Evolutionary conservation across 2,797 vertebrate species (phyloP), one percentile per base, ranked within the genome.

Genomic region (Diceros bicornis): DNA sequence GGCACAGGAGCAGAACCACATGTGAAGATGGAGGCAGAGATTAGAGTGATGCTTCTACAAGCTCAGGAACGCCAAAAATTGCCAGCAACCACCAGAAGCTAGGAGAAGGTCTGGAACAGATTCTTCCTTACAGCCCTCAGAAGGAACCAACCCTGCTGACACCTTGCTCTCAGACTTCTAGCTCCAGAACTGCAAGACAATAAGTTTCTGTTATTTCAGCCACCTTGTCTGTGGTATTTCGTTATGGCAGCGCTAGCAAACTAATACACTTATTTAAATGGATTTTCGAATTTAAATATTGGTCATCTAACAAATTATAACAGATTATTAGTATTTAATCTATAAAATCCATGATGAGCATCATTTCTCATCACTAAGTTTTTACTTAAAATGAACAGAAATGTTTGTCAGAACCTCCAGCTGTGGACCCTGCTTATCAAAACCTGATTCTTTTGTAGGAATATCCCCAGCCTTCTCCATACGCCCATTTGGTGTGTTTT

Each of bases 61-160:
- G 12, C 17, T 21, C 27, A 9, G n/a, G 61, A 18, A 17, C 0
- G 1, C 37, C 13, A 27, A 10, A 9, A 32, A 37, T n/a, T 2
- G 2, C 25, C 61, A 82, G 86, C 20, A 3, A 6, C 32, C 32
- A 0, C 52, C 5, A 6, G 57, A 23, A 4, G 25, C 82, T 0
- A 3, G 32, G 47, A 72, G 5, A 16, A 62, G 21, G 29, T 3
- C 37, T 34, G 41, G n/a, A 12, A 6, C 0, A 1, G 34, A 27
- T 18, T 10, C 66, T 50, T 7, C 66, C 13, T 50, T 25, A 10
- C 5, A 52, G 44, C 57, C 37, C 25, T 50, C 14, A 0, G 57
- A 57, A 52, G 55, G 9, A 44, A 18, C 27, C 37, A 66, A 13
- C 4, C 23, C 23, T 1, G 32, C 4, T 21, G 4, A 72, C 34